phyloP scores from a whole-genome alignment of 1,140 invertebrate genomes.

The Brachionus paranguensis region DNA sequence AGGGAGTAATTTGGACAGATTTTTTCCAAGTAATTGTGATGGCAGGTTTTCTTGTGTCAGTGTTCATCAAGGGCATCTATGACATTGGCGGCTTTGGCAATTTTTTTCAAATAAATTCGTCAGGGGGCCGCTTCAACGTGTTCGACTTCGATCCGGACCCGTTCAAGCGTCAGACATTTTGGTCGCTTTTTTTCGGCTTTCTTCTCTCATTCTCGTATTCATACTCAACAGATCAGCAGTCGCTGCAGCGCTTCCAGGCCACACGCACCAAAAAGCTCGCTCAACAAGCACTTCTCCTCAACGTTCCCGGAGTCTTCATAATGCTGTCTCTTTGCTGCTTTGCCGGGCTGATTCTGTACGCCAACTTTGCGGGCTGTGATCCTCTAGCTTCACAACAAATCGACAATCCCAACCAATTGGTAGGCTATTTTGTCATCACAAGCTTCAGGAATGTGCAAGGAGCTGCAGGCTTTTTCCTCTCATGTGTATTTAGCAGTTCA shows the following conservation, averaged over 20 bases:
- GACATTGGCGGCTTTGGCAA: conserved; percentile 40
- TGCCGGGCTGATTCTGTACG: conserved; percentile 41
- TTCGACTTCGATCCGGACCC: conserved; percentile 42
- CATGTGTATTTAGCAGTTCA: conserved; percentile 49
- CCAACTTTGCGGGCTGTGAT: conserved; percentile 41
- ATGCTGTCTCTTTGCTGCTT: conserved; percentile 13
- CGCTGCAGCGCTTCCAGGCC: conserved; percentile 41
- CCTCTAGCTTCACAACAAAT: conserved; percentile 11
- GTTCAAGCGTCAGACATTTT: conserved; percentile 39
- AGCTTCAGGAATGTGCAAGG: conserved; percentile 53
- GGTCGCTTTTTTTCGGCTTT: conserved; percentile 41
- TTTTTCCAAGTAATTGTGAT: conserved; percentile 42
- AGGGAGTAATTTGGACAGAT: conserved; percentile 82
- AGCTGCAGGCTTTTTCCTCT: conserved; percentile 52
- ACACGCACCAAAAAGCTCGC: conserved; percentile 33
- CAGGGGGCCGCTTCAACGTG: conserved; percentile 40
- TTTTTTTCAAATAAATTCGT: conserved; percentile 38
- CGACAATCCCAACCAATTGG: conserved; percentile 43
- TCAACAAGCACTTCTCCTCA: conserved; percentile 10
- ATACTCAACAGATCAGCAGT: conserved; percentile 41
- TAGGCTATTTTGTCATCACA: conserved; percentile 48
- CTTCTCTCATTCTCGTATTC: conserved; percentile 22
- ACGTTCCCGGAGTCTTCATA: conserved; percentile 3
- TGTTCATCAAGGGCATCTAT: conserved; percentile 41
- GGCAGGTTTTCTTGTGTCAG: conserved; percentile 38